Evolutionary conservation across 2,888 invertebrate genomes (phyloP), one percentile per base, ranked within the genome.

Genomic region (Leptinotarsa juncta): DNA sequence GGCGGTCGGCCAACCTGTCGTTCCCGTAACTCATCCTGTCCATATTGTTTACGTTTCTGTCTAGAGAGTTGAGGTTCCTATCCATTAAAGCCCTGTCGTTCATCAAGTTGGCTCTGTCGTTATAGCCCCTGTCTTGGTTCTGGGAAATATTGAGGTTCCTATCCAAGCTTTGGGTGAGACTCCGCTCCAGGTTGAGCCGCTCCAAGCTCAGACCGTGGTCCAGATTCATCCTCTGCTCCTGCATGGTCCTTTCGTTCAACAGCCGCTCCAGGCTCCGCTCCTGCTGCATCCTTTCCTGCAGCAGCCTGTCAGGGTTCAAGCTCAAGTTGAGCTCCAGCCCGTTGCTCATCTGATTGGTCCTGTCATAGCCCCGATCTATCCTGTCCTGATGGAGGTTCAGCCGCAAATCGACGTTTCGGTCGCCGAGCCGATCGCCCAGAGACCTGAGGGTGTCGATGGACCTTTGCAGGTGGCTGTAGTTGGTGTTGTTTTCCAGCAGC

Each of bases 391-490:
- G 87, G 53, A 87, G 79, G 78, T 88, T 88, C 49, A 88, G 81
- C 15, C 88, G 80, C 50, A 88, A 80, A 75, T 88, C 88, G 62
- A 88, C 86, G 77, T 88, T 88, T 68, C 88, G 83, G 74, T 88
- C 88, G 48, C 87, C 86, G 18, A 88, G 82, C 5, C 88, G 84
- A 80, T 88, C 88, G n/a, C 88, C 88, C 69, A 88, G 80, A 7
- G 85, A 86, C 12, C 88, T 83, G 70, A 88, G 76, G 51, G 88
- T 88, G 81, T 88, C 88, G 74, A 88, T 87, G 73, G 88, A 88
- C 51, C 88, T 82, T 80, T 88, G 88, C 55, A 88, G 85, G 79
- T 88, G 87, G 70, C 85, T 84, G 82, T 87, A 87, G 74, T 86
- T 84, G 68, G 85, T 79, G 79, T 86, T 86, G 75, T 88, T 87